A percentile compares a stretch with the other conserved stretches of the same genome.
Conservation (phyloP, 2,797 vertebrate species). For the Cynodonichthys magdalenae region DNA sequence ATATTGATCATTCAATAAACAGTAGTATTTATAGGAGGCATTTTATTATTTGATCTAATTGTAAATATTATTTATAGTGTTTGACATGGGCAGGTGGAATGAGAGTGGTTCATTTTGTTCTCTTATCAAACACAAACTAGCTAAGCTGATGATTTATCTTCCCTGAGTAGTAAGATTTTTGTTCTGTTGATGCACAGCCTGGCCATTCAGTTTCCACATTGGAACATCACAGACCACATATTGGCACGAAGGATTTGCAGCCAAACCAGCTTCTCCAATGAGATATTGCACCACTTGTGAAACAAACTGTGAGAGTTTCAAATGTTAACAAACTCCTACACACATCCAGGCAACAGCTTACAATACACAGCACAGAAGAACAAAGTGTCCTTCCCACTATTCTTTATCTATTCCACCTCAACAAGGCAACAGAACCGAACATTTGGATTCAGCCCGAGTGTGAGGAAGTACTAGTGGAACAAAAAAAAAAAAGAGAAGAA, state of each 20-base stretch:
- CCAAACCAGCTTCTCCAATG: conserved; percentile 51
- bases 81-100: conserved; percentile 31
- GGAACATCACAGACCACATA: conserved; percentile 53
- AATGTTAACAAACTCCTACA: conserved; percentile 74
- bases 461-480: conserved; percentile 15
- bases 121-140: conserved; percentile 47
- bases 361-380: conserved; percentile 32
- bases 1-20: conserved; percentile 68
- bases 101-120: conserved; percentile 36
- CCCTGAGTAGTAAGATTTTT: conserved; percentile 27
- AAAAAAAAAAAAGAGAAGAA: conserved; percentile 34
- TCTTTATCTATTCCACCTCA: conserved; percentile 31
- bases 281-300: conserved; percentile 69
- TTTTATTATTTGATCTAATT: conserved; percentile 61
- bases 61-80: conserved; percentile 56
- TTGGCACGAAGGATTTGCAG: conserved; percentile 47
- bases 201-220: conserved; percentile 39
- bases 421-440: conserved; percentile 20
- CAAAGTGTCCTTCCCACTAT: conserved; percentile 25
- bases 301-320: conserved; percentile 73
- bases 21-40: conserved; percentile 61
- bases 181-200: conserved; percentile 43
- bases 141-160: conserved; percentile 29
- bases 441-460: conserved; percentile 29
- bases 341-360: conserved; percentile 44